Evolutionary conservation across 2,797 vertebrate genomes (phyloP), one percentile per base, ranked within the genome.

Genomic region (Myotis findleyi): DNA sequence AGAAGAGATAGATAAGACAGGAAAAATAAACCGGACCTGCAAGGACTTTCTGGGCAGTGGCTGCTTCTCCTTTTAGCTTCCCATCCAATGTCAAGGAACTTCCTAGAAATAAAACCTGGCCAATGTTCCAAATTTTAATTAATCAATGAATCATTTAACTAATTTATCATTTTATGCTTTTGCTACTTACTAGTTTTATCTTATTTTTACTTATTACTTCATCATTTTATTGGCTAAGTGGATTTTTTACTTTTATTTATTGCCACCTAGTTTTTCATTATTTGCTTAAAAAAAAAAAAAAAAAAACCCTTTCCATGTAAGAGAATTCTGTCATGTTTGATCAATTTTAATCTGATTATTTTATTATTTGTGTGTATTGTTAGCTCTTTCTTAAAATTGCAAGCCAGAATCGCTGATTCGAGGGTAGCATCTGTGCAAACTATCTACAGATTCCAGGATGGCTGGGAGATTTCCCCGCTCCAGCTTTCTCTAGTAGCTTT

Each of bases 201-300:
- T 94, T 82, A 6, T 51, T 89, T 93, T 89, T 79, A 77, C 36
- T 21, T 80, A 49, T 57, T 82, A 73, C 4, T 44, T 86, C 9
- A 92, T 55, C 23, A 38, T 36, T 73, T 38, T 80, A 68, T 75
- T 71, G 12, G 0, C 62, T 62, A 64, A 23, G 16, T 71, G 16
- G 14, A 30, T 57, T 16, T 69, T 95, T 94, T 59, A 8, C 41
- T 88, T 73, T 94, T 77, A 57, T 85, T 64, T 75, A 89, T 57
- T 87, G 25, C 7, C 14, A 72, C 11, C 20, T 77, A 64, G 7
- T 64, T 73, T 80, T 94, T 87, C 3, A 44, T 72, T 83, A 88
- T 76, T 59, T 82, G 57, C 8, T 69, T 57, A 57, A 49, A n/a
- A 36, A 12, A 25, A 17, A 57, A 49, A n/a, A 36, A 12, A 25